These are phyloP conservation scores for Nerophis ophidion DNA, from an alignment of 2,113 vertebrate genomes.

Conservation along the genomic window DNA sequence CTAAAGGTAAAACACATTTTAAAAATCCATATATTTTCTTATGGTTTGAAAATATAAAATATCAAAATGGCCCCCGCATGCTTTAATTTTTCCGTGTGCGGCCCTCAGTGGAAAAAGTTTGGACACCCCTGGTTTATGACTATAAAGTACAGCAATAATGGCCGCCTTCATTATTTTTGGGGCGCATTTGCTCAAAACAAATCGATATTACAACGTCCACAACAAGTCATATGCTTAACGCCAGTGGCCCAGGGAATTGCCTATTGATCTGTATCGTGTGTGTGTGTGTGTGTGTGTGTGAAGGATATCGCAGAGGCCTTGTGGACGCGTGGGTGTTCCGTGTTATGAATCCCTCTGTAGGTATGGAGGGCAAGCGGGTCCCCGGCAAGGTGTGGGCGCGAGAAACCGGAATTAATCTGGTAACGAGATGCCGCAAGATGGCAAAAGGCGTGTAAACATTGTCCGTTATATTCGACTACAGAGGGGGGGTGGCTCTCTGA, in stretches of 20 bases:
- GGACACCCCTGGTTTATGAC: no score
- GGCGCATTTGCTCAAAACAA: conserved; percentile 61
- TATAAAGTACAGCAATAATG: conserved; percentile 25
- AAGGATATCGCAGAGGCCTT: conserved; percentile 40
- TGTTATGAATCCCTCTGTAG: conserved; percentile 42
- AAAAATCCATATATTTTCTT: no score
- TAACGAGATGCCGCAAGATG: conserved; percentile 51
- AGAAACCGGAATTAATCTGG: conserved; percentile 28
- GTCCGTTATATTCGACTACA: conserved; percentile 29
- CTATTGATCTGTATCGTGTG: conserved; percentile 53
- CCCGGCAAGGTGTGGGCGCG: conserved; percentile 31
- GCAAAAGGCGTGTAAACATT: conserved; percentile 59
- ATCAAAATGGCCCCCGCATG: no score
- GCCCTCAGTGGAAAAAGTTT: no score
- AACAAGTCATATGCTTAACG: conserved; percentile 61
- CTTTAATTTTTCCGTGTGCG: no score
- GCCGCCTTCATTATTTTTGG: conserved; percentile 52
- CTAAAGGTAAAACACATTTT: no score
- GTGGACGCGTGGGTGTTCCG: conserved; percentile 49
- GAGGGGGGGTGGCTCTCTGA: conserved; percentile 41
- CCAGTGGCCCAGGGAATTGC: conserved; percentile 60
- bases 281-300: background rate
- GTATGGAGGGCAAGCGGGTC: conserved; percentile 35
- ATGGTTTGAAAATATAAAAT: no score
- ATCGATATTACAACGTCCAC: conserved; percentile 63